Base-by-base conservation (phyloP, 1,140 invertebrate genomes). In the Drosophila guanche region DNA sequence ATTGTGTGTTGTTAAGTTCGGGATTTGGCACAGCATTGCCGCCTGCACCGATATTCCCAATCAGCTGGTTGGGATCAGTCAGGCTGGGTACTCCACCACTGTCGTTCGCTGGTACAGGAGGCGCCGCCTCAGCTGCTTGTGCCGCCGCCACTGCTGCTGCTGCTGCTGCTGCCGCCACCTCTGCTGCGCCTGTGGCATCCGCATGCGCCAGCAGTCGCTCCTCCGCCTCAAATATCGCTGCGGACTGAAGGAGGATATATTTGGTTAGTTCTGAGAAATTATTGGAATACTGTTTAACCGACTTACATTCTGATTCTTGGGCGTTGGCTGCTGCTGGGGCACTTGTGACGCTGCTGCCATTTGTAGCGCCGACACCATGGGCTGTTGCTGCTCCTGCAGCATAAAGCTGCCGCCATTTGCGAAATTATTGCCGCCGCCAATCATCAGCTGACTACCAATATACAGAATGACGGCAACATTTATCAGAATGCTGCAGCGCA, bases 391-490 rank as follows among this genome's bases (percentile, higher is more conserved):
- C 4, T 91, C 86, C 61, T 89, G 89, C 60, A 91, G 61, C 42
- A 91, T 56, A n/a, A 89, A 91, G n/a, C 81, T 62, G 27, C 78
- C 77, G 37, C 89, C 90, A 10, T 76, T 79, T 5, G 72, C 66
- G 47, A 91, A 89, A 55, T 84, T 91, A 59, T 90, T 89, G 37
- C 83, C 88, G 41, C 89, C 89, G 10, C 90, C 90, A 50, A 92
- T 91, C 78, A 91, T 91, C 4, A 92, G 72, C 74, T 94, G 93
- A 52, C 92, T 93, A 68, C 93, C 94, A n/a, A 95, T 93, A 90
- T 95, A 96, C 51, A 95, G 90, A 25, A 96, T 91, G 41, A 95
- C 95, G 69, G 93, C 94, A 48, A 95, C 92, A 81, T 95, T 96
- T 52, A 95, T 93, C 48, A 95, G 93, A 76, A 96, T 94, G 91